Evolutionary conservation across 2,888 invertebrate genomes (phyloP).

Genomic region (Eupithecia inturbata): DNA sequence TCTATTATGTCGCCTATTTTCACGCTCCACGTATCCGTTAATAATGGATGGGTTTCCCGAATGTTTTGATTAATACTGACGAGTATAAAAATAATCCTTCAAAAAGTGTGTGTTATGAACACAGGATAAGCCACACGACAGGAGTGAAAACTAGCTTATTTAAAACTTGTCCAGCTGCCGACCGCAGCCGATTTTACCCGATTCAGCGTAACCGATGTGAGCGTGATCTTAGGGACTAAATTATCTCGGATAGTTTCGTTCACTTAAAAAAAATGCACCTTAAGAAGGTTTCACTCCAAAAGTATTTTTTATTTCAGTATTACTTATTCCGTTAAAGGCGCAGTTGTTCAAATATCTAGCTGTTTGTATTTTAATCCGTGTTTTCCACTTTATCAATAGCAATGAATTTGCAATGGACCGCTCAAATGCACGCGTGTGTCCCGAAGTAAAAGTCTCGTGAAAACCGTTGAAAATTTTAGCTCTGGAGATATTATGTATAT

Average conservation of each 20-base stretch:
- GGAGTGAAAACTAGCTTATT: background rate
- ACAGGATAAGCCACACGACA: background rate
- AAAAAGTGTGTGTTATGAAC: background rate
- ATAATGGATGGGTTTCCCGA: slow-evolving; percentile 20
- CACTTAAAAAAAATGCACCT: background rate
- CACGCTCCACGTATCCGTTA: slow-evolving; percentile 3
- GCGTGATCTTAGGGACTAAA: too few species aligned
- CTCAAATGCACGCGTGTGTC: background rate
- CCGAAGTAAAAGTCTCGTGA: background rate
- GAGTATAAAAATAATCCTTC: background rate
- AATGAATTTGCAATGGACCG: background rate
- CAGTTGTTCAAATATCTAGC: background rate
- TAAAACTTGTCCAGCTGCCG: background rate
- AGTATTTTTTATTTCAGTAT: background rate
- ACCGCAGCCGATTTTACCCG: background rate
- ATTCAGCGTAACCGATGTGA: background rate
- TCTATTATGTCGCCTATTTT: slow-evolving; percentile 13
- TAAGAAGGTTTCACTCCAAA: background rate
- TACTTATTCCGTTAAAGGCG: background rate
- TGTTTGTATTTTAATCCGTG: background rate
- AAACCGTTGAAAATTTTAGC: background rate
- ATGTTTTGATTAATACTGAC: background rate
- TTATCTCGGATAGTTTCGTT: background rate
- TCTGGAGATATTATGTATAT: too few species aligned
- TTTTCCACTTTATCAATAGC: background rate